Evolutionary conservation across 2,113 vertebrate genomes (phyloP), one percentile per base, ranked within the genome.

Genomic region (Porphyrio hochstetteri): DNA sequence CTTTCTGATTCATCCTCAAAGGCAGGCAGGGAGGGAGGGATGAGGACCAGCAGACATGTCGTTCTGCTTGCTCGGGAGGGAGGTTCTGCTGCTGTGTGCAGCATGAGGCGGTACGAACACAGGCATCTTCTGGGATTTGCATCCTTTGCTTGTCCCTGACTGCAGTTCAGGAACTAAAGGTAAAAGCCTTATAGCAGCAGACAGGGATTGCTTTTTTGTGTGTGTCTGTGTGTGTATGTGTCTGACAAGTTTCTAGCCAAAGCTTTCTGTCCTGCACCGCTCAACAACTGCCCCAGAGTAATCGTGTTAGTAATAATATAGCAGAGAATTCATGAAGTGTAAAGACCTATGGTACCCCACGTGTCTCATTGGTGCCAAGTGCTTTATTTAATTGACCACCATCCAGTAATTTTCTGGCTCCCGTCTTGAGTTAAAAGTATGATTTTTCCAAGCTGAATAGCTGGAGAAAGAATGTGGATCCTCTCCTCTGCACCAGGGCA

Each of bases 381-480:
- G 31, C 92, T 94, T 92, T 50, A 85, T 91, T 91, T 94, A 84
- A 82, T 68, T 96, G 94, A 95, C 61, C 36, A 84, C 23, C 25
- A 35, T 91, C 93, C 88, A 96, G 68, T 91, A 71, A 86, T 77
- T 83, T 86, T 95, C 60, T 96, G 93, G 91, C 86, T 91, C 48
- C 17, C 2, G 4, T 82, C 74, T 87, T 86, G 86, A 74, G 71
- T 82, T 46, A 88, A 84, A 17, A 77, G 63, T 77, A 35, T 89
- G 50, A 42, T 56, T 85, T 85, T 95, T 97, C 81, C 94, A 88
- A 82, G n/a, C 56, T 70, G 84, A 95, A 56, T 82, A 70, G 67
- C 74, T 92, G 82, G 35, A 68, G 46, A 38, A 82, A 76, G 79
- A 95, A 88, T 52, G 92, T 82, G n/a, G 46, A 60, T 86, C 55